A percentile compares a stretch with the other conserved stretches of the same genome.
Conservation (phyloP, 1,140 invertebrate genomes). For the Neodiprion pinetum region DNA sequence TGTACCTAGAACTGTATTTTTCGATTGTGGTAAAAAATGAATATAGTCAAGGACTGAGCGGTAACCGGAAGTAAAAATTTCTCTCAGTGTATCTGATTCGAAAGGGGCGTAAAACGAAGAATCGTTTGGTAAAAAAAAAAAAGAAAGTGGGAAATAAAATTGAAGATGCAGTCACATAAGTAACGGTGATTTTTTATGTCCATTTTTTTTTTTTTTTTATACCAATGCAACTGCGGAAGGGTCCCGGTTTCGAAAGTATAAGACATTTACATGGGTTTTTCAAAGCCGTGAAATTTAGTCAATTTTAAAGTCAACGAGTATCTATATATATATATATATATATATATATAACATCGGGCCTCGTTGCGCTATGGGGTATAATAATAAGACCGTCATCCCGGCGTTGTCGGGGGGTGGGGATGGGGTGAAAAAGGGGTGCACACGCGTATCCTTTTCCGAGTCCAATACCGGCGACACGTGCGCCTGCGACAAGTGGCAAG, state of each 20-base stretch:
- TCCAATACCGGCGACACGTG: constrained; percentile 55
- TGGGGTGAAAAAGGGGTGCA: constrained; percentile 1
- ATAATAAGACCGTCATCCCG: constrained; percentile 1
- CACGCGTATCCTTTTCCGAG: constrained; percentile 39
- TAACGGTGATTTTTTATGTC: too few species aligned
- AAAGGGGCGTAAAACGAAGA: too few species aligned
- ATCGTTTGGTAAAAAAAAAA: too few species aligned
- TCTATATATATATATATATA: constrained; percentile 9
- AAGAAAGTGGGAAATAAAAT: too few species aligned
- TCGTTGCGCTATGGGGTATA: constrained; percentile 8
- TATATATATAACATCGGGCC: constrained; percentile 18
- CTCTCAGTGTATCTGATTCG: too few species aligned
- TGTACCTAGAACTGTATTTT: too few species aligned
- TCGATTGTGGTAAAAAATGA: too few species aligned
- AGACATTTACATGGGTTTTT: constrained; percentile 33
- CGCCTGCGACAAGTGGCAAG: constrained; percentile 55
- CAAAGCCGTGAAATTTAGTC: constrained; percentile 55
- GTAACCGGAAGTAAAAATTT: too few species aligned
- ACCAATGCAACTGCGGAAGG: too few species aligned
- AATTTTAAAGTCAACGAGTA: constrained; percentile 54
- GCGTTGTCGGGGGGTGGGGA: not conserved
- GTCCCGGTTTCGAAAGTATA: constrained; percentile 16
- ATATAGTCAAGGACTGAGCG: too few species aligned
- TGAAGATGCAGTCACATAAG: too few species aligned
- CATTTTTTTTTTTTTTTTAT: too few species aligned